These are phyloP conservation scores for Hephaestus fuliginosus DNA, from an alignment of 2,797 vertebrate species.

Conservation along the genomic window DNA sequence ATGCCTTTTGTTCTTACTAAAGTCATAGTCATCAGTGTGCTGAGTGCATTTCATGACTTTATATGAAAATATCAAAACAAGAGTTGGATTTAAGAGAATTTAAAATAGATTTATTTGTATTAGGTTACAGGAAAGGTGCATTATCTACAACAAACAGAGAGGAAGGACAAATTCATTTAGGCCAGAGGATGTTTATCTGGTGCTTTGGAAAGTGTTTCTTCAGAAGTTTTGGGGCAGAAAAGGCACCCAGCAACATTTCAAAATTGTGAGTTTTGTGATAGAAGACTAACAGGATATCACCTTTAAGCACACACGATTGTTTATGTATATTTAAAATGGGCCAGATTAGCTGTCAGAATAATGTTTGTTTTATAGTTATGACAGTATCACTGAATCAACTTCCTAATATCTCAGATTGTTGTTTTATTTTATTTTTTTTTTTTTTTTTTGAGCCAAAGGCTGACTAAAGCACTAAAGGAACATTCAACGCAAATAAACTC, in stretches of 20 bases:
- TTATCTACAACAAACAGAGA: not conserved
- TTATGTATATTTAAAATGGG: not conserved
- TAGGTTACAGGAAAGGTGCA: not conserved
- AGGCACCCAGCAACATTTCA: too few relatives aligned
- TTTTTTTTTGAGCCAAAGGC: too few relatives aligned
- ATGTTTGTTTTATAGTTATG: too few relatives aligned
- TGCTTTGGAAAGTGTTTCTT: not conserved
- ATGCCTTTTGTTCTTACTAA: not conserved
- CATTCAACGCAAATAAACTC: too few relatives aligned
- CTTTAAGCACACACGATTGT: not conserved
- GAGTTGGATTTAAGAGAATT: not conserved
- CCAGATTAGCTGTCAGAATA: not conserved
- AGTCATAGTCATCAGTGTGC: not conserved
- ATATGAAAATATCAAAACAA: not conserved
- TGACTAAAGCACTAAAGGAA: too few relatives aligned
- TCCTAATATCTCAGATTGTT: too few relatives aligned
- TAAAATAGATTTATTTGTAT: not conserved
- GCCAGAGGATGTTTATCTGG: not conserved
- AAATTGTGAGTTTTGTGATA: not conserved
- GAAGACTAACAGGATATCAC: not conserved
- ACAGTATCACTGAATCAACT: not conserved
- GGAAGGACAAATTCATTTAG: slow-evolving; percentile 19
- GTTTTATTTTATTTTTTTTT: too few relatives aligned
- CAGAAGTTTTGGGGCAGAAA: not conserved
- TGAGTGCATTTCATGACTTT: not conserved